Conservation (phyloP, 2,888 invertebrate genomes). For the Pammene aurita region DNA sequence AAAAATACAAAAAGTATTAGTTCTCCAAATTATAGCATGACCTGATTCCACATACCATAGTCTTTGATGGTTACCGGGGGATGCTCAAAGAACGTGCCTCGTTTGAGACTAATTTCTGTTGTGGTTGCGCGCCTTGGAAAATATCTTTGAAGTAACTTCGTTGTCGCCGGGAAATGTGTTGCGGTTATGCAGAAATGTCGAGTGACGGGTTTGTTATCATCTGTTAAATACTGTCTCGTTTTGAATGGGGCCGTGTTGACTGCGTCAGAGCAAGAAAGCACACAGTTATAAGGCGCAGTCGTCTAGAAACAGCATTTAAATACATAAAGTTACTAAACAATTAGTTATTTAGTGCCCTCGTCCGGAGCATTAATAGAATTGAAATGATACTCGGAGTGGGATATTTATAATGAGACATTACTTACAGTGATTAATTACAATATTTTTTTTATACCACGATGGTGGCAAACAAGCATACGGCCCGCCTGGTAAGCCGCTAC, state of each 20-base stretch:
- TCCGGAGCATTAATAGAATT: no score
- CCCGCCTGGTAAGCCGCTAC: no score
- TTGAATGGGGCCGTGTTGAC: conserved; percentile 4
- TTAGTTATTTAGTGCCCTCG: no score
- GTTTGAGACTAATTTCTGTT: conserved; percentile 41
- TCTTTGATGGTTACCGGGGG: conserved; percentile 24
- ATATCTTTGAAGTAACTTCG: conserved; percentile 40
- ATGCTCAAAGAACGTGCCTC: conserved; percentile 36
- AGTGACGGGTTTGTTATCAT: conserved; percentile 30
- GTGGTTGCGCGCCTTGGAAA: conserved; percentile 34
- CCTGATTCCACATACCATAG: conserved; percentile 15
- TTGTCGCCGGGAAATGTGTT: conserved; percentile 35
- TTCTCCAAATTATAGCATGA: neutral
- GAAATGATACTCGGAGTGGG: no score
- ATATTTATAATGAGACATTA: no score
- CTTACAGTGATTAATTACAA: no score
- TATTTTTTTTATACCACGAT: no score
- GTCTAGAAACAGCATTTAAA: no score
- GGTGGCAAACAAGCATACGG: no score
- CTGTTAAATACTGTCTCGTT: conserved; percentile 28
- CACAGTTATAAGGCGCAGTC: no score
- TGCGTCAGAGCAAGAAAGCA: neutral
- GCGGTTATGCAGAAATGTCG: conserved; percentile 35
- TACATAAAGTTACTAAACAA: no score
- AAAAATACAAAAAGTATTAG: neutral